These are phyloP conservation scores for Spodoptera exigua DNA, from an alignment of 2,888 invertebrate genomes.

Conservation along the genomic window DNA sequence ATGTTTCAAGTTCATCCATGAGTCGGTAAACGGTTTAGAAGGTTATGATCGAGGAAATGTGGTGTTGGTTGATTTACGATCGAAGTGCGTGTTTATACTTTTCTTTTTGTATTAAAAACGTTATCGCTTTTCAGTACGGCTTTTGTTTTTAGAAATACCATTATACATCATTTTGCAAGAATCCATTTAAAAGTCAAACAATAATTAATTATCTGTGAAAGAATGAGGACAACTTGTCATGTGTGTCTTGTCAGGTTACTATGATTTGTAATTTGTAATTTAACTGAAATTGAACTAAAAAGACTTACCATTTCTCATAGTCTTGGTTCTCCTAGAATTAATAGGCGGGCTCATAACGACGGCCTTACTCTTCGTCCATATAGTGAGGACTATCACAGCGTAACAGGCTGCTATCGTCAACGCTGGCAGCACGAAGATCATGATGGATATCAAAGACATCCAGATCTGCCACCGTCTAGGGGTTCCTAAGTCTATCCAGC, in stretches of 20 bases:
- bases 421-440: slow-evolving; percentile 95
- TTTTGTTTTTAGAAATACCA: no score
- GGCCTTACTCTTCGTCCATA: slow-evolving; percentile 95
- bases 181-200: no score
- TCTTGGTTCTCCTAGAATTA: slow-evolving; percentile 82
- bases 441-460: slow-evolving; percentile 94
- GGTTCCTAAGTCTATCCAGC: slow-evolving; percentile 95
- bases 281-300: no score
- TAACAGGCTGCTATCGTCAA: slow-evolving; percentile 97
- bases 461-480: slow-evolving; percentile 95
- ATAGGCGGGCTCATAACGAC: slow-evolving; percentile 89
- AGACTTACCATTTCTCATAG: slow-evolving; percentile 72
- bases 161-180: no score
- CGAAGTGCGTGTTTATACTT: neutral
- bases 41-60: slow-evolving; percentile 32
- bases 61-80: slow-evolving; percentile 32
- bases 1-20: slow-evolving; percentile 29
- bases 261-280: no score
- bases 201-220: no score
- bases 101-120: neutral
- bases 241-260: no score
- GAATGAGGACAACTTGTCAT: no score
- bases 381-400: slow-evolving; percentile 96
- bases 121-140: no score
- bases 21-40: slow-evolving; percentile 23